phyloP scores from a whole-genome alignment of 2,797 vertebrate genomes.

The Stomatorhinus walkeri region DNA sequence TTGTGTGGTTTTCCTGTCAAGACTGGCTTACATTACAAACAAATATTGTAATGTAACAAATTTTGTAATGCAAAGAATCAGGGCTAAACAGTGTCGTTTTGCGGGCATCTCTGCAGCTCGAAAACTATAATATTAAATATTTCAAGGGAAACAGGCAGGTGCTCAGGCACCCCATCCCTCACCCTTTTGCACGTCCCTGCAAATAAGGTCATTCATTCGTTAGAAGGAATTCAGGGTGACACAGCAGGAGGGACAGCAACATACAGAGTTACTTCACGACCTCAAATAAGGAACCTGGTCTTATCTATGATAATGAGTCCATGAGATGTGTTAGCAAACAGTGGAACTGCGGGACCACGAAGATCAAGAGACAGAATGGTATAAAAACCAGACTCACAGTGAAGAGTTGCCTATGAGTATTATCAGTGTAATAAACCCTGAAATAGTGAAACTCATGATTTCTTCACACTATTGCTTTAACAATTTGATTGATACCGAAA shows the following conservation, averaged over 20 bases:
- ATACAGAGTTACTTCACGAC: neutral
- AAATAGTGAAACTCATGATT: neutral
- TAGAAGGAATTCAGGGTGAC: neutral
- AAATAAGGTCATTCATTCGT: neutral
- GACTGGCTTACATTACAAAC: neutral
- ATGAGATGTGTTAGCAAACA: neutral
- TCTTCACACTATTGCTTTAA: neutral
- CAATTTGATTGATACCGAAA: neutral
- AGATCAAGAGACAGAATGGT: neutral
- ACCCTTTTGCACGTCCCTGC: neutral
- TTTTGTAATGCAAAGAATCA: neutral
- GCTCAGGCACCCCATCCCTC: neutral
- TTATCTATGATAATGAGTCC: neutral
- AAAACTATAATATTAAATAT: neutral
- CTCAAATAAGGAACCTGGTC: neutral
- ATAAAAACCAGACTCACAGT: neutral
- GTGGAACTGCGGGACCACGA: neutral
- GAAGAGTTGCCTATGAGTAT: neutral
- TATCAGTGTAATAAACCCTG: neutral
- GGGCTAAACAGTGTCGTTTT: neutral
- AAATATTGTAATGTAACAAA: neutral
- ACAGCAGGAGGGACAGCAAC: neutral
- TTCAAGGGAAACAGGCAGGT: neutral
- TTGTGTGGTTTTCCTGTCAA: neutral
- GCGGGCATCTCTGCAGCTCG: neutral